Percentiles rank a stretch among this genome's conserved stretches.
These are phyloP conservation scores for Holcopasites calliopsidis DNA, from an alignment of 1,140 invertebrate species.

Conservation along the genomic window DNA sequence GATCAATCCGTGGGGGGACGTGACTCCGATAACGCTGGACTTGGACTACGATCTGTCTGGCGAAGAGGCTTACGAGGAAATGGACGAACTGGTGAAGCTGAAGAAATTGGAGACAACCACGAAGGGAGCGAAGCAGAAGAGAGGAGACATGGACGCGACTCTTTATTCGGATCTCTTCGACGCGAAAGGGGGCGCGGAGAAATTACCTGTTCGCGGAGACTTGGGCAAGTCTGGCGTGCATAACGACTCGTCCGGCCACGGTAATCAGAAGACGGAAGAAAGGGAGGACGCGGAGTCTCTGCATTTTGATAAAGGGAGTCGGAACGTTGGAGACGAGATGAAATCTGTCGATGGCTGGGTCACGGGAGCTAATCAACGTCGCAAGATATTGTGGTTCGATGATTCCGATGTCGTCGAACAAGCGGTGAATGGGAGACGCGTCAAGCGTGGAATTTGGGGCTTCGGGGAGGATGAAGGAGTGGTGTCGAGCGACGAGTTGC, in stretches of 20 bases:
- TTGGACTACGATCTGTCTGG: slow-evolving; percentile 48
- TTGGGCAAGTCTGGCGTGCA: slow-evolving; percentile 50
- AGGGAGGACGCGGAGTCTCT: too few relatives aligned
- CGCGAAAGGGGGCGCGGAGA: slow-evolving; percentile 16
- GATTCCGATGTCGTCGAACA: neutral
- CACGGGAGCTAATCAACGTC: slow-evolving; percentile 17
- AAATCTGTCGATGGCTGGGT: too few relatives aligned
- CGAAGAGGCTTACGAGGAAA: slow-evolving; percentile 63
- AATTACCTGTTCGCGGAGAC: slow-evolving; percentile 69
- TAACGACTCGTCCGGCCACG: neutral
- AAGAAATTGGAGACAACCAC: slow-evolving; percentile 49
- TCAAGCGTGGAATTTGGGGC: slow-evolving; percentile 64
- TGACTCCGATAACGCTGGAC: slow-evolving; percentile 59
- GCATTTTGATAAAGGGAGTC: slow-evolving; percentile 9
- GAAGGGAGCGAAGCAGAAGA: slow-evolving; percentile 46
- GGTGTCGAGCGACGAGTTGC: slow-evolving; percentile 52
- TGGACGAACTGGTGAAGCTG: slow-evolving; percentile 70
- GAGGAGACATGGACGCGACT: slow-evolving; percentile 72
- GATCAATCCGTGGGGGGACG: slow-evolving; percentile 17
- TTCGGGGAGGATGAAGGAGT: slow-evolving; percentile 70
- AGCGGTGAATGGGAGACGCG: neutral
- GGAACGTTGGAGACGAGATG: too few relatives aligned
- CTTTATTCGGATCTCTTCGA: slow-evolving; percentile 8
- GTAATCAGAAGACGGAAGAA: neutral
- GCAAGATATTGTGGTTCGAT: slow-evolving; percentile 48